phyloP scores from a whole-genome alignment of 2,797 vertebrate species.

The Gorsachius magnificus region DNA sequence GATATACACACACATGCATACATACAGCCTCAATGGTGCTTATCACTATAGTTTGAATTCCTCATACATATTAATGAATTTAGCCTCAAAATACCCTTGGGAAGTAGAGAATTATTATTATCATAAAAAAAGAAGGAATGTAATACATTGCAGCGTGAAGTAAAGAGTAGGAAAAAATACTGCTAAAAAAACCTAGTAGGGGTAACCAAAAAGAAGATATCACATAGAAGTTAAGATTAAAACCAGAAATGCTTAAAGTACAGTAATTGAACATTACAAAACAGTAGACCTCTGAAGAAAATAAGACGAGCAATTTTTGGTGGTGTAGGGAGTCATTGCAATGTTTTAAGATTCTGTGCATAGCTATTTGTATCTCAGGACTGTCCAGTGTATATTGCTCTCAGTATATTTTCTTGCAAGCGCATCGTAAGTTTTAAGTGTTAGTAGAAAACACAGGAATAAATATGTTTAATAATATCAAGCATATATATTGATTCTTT shows the following conservation, averaged over 20 bases:
- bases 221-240: not conserved
- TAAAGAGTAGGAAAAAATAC: not conserved
- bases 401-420: not conserved
- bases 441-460: not conserved
- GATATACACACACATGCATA: not conserved
- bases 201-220: not conserved
- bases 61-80: conserved; percentile 3
- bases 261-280: not conserved
- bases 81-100: not conserved
- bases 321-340: not conserved
- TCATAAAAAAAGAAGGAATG: not conserved
- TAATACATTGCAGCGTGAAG: not conserved
- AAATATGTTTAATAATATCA: not conserved
- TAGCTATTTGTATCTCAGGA: not conserved
- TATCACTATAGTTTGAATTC: not conserved
- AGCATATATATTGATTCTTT: not conserved
- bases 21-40: not conserved
- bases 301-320: not conserved
- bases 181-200: not conserved
- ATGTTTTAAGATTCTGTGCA: not conserved
- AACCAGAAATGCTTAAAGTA: not conserved
- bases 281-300: not conserved
- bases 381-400: not conserved
- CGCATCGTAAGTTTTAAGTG: not conserved
- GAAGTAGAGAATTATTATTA: not conserved